These are phyloP conservation scores for Coluber constrictor DNA, from an alignment of 2,797 vertebrate genomes.

Conservation along the genomic window DNA sequence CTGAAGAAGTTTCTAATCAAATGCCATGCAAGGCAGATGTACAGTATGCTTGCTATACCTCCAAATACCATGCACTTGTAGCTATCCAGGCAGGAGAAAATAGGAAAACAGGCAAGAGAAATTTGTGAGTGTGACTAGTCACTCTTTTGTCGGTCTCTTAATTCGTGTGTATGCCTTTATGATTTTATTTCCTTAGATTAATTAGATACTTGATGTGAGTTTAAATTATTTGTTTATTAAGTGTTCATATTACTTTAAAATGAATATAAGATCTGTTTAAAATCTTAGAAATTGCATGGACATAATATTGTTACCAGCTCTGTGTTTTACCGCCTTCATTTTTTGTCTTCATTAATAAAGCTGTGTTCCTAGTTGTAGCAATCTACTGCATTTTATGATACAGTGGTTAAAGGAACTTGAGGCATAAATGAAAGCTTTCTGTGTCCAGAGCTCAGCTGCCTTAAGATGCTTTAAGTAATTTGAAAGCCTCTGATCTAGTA, in stretches of 20 bases:
- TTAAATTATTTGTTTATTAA: neutral
- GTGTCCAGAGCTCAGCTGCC: neutral
- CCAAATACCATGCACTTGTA: neutral
- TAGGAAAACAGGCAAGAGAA: neutral
- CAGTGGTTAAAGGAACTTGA: neutral
- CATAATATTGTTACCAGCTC: neutral
- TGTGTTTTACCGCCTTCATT: neutral
- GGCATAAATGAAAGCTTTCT: neutral
- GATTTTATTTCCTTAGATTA: neutral
- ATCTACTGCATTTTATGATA: neutral
- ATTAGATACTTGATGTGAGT: neutral
- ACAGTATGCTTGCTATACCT: neutral
- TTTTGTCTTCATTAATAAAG: neutral
- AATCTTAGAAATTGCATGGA: neutral
- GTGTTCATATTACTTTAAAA: neutral
- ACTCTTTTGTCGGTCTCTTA: neutral
- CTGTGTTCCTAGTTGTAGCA: neutral
- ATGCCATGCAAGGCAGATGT: neutral
- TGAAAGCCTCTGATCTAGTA: slow-evolving; percentile 26
- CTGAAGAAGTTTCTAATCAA: neutral
- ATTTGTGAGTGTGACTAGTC: neutral
- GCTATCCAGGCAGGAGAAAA: neutral
- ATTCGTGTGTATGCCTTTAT: neutral
- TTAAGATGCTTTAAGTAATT: neutral
- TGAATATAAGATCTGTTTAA: neutral